Conservation (phyloP, 2,113 vertebrate genomes). For the Amia ocellicauda region DNA sequence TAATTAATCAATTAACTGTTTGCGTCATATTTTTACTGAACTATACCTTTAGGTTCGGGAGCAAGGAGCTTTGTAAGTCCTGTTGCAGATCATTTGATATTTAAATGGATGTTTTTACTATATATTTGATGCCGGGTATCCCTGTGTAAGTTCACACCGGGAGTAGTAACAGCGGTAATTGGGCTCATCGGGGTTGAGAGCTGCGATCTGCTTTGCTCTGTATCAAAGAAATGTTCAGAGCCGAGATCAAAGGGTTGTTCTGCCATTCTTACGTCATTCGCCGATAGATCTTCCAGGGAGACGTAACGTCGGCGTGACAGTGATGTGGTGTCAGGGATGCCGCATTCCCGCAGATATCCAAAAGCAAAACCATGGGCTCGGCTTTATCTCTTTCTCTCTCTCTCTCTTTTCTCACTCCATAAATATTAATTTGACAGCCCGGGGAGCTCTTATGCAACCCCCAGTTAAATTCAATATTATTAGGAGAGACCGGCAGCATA, state of each 20-base stretch:
- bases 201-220: no score
- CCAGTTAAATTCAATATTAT: conserved; percentile 39
- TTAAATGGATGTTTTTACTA: no score
- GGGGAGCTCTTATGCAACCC: conserved; percentile 34
- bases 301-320: not conserved
- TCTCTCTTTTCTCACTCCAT: conserved; percentile 13
- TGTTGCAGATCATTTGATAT: no score
- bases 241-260: not conserved
- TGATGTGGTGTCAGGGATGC: not conserved
- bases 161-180: no score
- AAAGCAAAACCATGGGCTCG: not conserved
- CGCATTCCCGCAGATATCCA: conserved; percentile 1
- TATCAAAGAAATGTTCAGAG: not conserved
- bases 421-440: conserved; percentile 33
- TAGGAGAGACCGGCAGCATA: conserved; percentile 19
- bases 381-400: not conserved
- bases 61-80: no score
- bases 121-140: no score
- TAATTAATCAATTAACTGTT: no score
- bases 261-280: not conserved
- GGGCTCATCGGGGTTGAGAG: no score
- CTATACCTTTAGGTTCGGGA: no score
- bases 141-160: no score
- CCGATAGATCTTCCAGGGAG: not conserved
- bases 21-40: no score